phyloP scores from a whole-genome alignment of 2,888 invertebrate genomes.

The Dinocampus coccinellae region DNA sequence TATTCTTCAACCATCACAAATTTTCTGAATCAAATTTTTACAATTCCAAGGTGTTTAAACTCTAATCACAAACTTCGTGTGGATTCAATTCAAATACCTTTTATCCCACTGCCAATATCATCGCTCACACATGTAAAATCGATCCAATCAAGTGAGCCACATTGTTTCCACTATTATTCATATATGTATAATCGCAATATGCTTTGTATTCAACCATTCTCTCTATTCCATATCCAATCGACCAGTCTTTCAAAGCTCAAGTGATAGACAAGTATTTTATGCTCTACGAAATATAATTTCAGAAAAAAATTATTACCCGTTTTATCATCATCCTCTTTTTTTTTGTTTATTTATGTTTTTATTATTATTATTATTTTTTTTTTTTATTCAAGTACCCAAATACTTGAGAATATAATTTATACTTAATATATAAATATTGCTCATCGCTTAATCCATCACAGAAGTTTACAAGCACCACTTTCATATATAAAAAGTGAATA shows the following conservation, averaged over 20 bases:
- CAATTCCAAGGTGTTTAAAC: conserved; percentile 42
- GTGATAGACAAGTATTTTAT: too few species aligned
- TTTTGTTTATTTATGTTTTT: too few species aligned
- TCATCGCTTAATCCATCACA: not conserved
- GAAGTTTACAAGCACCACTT: not conserved
- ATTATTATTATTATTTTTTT: too few species aligned
- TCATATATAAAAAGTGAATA: not conserved
- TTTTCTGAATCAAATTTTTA: not conserved
- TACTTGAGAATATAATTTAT: not conserved
- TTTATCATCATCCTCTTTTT: too few species aligned
- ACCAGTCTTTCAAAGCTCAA: not conserved
- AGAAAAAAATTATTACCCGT: too few species aligned
- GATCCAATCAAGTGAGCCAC: conserved; percentile 8
- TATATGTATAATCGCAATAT: conserved; percentile 47
- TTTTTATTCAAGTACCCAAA: not conserved
- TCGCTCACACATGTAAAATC: conserved; percentile 30
- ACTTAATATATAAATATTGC: not conserved
- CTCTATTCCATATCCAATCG: not conserved
- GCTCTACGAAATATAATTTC: not conserved
- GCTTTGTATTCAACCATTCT: conserved; percentile 43
- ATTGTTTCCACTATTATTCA: not conserved
- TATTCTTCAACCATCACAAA: not conserved
- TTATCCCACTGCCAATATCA: conserved; percentile 46
- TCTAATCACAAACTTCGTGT: conserved; percentile 53
- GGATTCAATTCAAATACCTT: conserved; percentile 46